Conservation (phyloP, 2,888 invertebrate species). For the Folsomia manolachei region DNA sequence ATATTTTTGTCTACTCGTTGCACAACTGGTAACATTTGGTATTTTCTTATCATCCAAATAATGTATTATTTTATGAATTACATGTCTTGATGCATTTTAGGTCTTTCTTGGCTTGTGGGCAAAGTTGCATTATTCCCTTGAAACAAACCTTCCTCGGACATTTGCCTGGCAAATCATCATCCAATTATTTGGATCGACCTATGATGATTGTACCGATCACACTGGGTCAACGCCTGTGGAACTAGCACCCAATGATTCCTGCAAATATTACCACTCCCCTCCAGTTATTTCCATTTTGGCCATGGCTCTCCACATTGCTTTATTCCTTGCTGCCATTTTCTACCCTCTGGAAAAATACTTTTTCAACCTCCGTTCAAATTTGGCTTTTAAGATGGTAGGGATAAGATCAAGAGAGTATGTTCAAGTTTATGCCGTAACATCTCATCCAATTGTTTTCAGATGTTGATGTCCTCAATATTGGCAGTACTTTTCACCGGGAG, state of each 20-base stretch:
- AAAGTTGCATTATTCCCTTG: constrained; percentile 4
- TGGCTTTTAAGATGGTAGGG: neutral
- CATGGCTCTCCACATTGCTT: neutral
- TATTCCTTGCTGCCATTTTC: neutral
- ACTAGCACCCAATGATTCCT: neutral
- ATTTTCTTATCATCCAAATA: neutral
- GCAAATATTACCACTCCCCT: neutral
- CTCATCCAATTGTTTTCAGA: no score
- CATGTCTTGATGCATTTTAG: neutral
- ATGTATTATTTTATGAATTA: neutral
- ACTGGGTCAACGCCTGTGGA: neutral
- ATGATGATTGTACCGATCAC: constrained; percentile 20
- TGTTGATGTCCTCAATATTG: neutral
- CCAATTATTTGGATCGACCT: constrained; percentile 17
- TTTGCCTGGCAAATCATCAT: constrained; percentile 28
- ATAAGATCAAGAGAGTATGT: no score
- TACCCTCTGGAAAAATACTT: neutral
- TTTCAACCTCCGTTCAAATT: neutral
- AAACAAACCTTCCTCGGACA: constrained; percentile 12
- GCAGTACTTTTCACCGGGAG: neutral
- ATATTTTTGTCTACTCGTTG: neutral
- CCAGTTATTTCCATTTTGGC: neutral
- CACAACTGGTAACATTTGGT: neutral
- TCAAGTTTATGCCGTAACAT: neutral
- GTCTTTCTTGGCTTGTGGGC: constrained; percentile 14